Evolutionary conservation across 2,888 invertebrate genomes (phyloP).

Genomic region (Drosophila mimica): DNA sequence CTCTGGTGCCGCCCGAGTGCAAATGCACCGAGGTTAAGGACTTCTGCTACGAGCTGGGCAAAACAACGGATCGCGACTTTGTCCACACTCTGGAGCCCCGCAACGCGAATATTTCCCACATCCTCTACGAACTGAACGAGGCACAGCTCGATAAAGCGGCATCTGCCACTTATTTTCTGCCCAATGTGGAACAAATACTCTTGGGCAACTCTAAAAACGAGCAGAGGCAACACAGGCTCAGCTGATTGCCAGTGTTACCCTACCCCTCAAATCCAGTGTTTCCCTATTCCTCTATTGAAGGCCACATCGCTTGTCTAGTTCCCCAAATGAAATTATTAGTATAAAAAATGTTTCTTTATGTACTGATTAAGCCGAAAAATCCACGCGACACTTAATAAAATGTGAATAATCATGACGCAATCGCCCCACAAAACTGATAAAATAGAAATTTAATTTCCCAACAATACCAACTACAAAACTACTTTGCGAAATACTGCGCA

Average conservation of each 20-base stretch:
- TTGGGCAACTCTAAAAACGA: constrained; percentile 17
- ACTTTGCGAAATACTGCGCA: neutral
- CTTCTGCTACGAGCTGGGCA: constrained; percentile 36
- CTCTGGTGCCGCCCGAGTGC: constrained; percentile 36
- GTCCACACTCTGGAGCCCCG: constrained; percentile 10
- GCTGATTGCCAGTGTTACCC: neutral
- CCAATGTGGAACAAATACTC: neutral
- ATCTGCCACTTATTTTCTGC: neutral
- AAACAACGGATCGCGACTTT: constrained; percentile 28
- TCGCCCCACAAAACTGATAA: neutral
- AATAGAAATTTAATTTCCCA: too few relatives aligned
- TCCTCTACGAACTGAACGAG: constrained; percentile 43
- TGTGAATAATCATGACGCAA: neutral
- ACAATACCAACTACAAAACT: neutral
- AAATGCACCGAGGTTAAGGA: constrained; percentile 43
- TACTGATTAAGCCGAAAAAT: neutral
- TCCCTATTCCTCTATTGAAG: neutral
- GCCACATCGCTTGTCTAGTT: neutral
- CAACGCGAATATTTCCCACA: neutral
- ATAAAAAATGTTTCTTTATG: neutral
- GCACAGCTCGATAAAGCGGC: constrained; percentile 2
- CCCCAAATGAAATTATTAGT: neutral
- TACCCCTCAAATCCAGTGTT: neutral
- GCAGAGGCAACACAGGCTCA: too few relatives aligned
- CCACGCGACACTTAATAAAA: neutral